Conservation (phyloP, 2,113 vertebrate species). For the Urocitellus parryii region DNA sequence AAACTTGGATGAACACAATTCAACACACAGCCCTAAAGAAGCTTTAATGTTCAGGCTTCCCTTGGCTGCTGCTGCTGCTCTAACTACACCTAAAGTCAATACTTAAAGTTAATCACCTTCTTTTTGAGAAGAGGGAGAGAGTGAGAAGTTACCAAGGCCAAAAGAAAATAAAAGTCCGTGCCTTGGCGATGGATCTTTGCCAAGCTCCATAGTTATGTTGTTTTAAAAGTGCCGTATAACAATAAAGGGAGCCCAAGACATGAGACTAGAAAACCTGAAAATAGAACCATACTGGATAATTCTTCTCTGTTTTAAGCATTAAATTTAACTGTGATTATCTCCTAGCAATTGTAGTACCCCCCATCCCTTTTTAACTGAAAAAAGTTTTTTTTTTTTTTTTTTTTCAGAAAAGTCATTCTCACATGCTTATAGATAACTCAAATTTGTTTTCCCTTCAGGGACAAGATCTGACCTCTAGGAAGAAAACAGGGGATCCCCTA, state of each 20-base stretch:
- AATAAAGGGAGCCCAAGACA: background rate
- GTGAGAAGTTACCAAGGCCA: background rate
- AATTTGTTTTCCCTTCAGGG: background rate
- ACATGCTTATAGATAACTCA: background rate
- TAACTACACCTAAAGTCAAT: background rate
- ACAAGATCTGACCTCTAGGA: background rate
- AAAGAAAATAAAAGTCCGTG: background rate
- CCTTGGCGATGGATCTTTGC: background rate
- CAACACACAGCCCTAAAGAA: background rate
- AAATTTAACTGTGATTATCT: background rate
- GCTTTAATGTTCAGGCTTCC: background rate
- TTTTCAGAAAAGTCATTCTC: background rate
- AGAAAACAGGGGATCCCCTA: background rate
- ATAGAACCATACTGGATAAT: background rate
- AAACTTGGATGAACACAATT: constrained; percentile 12
- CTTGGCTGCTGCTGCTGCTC: background rate
- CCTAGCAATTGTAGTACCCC: background rate
- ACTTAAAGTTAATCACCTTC: background rate
- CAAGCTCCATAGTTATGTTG: background rate
- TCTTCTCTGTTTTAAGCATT: background rate
- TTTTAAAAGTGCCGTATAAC: background rate
- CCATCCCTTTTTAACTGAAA: background rate
- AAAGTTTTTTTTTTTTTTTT: background rate
- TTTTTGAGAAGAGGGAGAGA: background rate
- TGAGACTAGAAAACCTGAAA: background rate